These are phyloP conservation scores for Bradypus variegatus DNA, from an alignment of 2,797 vertebrate species.

Conservation along the genomic window DNA sequence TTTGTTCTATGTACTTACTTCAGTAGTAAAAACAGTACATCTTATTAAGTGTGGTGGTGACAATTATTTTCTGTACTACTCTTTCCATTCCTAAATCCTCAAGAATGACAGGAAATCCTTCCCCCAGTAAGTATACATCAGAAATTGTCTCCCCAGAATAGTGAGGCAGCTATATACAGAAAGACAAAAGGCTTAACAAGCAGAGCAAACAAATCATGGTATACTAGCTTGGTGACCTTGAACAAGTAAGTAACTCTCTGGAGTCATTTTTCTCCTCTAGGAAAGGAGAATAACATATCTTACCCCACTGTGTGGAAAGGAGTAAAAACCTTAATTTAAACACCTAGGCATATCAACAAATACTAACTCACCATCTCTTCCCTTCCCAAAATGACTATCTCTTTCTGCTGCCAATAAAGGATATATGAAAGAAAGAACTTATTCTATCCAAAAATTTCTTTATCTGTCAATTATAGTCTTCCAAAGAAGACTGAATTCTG, in stretches of 20 bases:
- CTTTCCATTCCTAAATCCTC: neutral
- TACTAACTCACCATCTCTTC: neutral
- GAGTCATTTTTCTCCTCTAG: neutral
- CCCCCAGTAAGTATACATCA: neutral
- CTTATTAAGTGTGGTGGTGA: neutral
- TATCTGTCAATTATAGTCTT: neutral
- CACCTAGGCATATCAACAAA: conserved; percentile 1
- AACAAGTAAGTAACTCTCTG: conserved; percentile 1
- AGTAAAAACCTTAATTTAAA: conserved; percentile 41
- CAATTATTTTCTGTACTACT: neutral
- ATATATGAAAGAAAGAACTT: neutral
- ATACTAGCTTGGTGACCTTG: neutral
- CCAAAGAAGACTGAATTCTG: neutral
- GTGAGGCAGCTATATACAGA: neutral
- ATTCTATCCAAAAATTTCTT: neutral
- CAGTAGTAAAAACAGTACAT: neutral
- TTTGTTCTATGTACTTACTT: neutral
- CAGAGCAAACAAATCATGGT: neutral
- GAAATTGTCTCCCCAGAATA: neutral
- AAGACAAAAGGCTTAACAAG: conserved; percentile 14
- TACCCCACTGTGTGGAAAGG: neutral
- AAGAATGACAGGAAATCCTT: neutral
- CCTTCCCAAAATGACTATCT: neutral
- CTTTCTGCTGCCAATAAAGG: neutral
- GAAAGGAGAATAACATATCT: neutral